A percentile compares a stretch with the other conserved stretches of the same genome.
Conservation (phyloP, 2,113 vertebrate genomes). For the Taurulus bubalis region DNA sequence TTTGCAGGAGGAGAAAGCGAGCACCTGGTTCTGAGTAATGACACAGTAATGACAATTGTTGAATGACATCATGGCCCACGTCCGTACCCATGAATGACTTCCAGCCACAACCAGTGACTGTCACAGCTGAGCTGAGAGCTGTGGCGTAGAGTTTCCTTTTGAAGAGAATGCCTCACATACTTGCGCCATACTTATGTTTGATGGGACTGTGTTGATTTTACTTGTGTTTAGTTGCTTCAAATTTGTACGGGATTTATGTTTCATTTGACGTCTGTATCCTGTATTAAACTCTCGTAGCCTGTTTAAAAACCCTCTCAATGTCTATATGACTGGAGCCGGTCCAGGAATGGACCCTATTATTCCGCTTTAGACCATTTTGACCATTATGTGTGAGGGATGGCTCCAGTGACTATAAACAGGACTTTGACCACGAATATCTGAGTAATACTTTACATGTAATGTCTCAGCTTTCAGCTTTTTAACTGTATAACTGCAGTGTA, state of each 20-base stretch:
- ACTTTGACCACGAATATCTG: constrained; percentile 30
- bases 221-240: constrained; percentile 24
- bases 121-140: constrained; percentile 6
- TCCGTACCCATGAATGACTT: background rate
- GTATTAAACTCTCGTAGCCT: background rate
- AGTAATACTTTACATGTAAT: background rate
- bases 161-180: background rate
- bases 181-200: background rate
- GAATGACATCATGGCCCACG: background rate
- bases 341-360: constrained; percentile 9
- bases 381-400: constrained; percentile 9
- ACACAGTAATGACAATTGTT: background rate
- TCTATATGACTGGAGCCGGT: background rate
- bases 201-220: constrained; percentile 31
- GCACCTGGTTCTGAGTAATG: constrained; percentile 20
- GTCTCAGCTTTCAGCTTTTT: constrained; percentile 24
- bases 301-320: constrained; percentile 12
- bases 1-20: background rate
- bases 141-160: constrained; percentile 10
- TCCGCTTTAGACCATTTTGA: constrained; percentile 25
- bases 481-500: background rate
- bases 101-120: background rate
- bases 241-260: background rate
- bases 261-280: background rate
- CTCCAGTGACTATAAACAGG: constrained; percentile 19